Conservation (phyloP, 2,113 vertebrate species). For the Brienomyrus longianalis region DNA sequence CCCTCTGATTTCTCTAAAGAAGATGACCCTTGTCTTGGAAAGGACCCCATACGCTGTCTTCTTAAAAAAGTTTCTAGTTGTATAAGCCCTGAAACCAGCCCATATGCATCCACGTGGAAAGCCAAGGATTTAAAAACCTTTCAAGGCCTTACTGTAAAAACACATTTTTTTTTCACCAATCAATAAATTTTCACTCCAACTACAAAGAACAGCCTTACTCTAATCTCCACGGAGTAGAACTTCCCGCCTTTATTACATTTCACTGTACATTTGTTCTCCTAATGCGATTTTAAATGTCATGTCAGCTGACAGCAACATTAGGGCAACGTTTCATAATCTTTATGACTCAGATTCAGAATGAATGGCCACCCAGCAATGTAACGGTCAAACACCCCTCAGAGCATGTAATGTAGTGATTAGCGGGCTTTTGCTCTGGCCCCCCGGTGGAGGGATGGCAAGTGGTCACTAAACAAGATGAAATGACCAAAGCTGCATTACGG, state of each 20-base stretch:
- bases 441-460: background rate
- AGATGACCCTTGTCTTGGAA: background rate
- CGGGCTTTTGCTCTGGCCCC: background rate
- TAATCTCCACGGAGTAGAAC: conserved; percentile 54
- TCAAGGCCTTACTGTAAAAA: conserved; percentile 47
- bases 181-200: conserved; percentile 39
- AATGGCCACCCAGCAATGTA: background rate
- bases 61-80: background rate
- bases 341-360: conserved; percentile 18
- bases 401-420: background rate
- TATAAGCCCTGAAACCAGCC: background rate
- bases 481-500: background rate
- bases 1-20: background rate
- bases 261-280: conserved; percentile 58
- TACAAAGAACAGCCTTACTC: conserved; percentile 30
- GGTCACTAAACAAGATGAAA: conserved; percentile 8
- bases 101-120: background rate
- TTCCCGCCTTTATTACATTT: conserved; percentile 44
- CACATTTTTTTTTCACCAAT: conserved; percentile 36
- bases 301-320: conserved; percentile 52
- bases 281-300: conserved; percentile 63
- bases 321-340: conserved; percentile 57
- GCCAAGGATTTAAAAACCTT: background rate
- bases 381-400: background rate
- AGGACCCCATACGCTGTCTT: background rate